A percentile compares a stretch with the other conserved stretches of the same genome.
phyloP scores from a whole-genome alignment of 53 echinoderm and acorn worm genomes.

The Pentamera pediparva region DNA sequence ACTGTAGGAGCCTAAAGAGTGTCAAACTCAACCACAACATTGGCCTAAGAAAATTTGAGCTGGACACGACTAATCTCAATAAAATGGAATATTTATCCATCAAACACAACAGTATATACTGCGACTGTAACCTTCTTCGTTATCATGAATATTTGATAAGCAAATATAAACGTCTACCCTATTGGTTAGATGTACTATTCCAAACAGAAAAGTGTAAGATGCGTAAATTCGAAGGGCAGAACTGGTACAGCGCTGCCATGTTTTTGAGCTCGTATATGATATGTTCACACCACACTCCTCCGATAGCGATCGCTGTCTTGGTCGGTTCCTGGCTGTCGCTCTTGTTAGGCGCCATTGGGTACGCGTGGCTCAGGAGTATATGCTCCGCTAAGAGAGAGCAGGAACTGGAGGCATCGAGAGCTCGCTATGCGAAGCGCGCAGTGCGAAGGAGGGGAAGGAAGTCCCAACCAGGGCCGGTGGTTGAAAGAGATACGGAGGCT shows the following conservation, averaged over 20 bases:
- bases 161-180: not conserved
- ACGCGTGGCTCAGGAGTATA: conserved; percentile 7
- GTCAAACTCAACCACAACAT: not conserved
- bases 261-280: not conserved
- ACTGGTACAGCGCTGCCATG: not conserved
- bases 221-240: not conserved
- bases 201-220: not conserved
- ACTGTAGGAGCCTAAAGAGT: not conserved
- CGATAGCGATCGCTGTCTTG: not conserved
- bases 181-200: not conserved
- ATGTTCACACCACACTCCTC: conserved; percentile 11
- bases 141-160: not conserved
- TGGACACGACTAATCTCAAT: not conserved
- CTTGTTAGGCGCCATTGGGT: not conserved
- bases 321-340: conserved; percentile 9
- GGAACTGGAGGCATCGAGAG: not conserved
- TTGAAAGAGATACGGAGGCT: too few species aligned
- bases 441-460: too few species aligned
- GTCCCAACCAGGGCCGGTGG: too few species aligned
- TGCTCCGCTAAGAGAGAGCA: conserved; percentile 3
- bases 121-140: conserved; percentile 4
- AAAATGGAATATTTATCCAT: conserved; percentile 8
- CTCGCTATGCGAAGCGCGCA: too few species aligned
- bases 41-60: not conserved
- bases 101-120: not conserved